phyloP scores from a whole-genome alignment of 1,140 invertebrate genomes.

The Calliopsis andreniformis region DNA sequence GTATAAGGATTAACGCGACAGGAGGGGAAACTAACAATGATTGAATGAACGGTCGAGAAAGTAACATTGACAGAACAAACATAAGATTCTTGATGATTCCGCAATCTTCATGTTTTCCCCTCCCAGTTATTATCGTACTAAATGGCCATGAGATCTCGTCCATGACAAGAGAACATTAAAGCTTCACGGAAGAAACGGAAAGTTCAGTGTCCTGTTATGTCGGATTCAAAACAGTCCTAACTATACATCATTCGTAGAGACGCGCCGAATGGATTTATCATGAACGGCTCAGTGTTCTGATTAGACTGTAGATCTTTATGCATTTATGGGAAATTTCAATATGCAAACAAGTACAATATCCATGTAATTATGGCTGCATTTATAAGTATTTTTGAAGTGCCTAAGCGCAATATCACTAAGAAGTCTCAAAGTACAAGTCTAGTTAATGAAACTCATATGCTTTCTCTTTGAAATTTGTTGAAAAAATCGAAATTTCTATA shows the following conservation, averaged over 20 bases:
- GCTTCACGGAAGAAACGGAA: not conserved
- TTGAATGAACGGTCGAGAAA: slow-evolving; percentile 42
- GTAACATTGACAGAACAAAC: slow-evolving; percentile 29
- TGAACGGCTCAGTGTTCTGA: too few species aligned
- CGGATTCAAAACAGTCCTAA: not conserved
- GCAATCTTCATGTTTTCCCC: slow-evolving; percentile 45
- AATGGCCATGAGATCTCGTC: not conserved
- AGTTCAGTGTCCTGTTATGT: not conserved
- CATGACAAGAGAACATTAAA: not conserved
- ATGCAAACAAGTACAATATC: too few species aligned
- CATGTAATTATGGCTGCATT: too few species aligned
- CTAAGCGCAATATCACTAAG: too few species aligned
- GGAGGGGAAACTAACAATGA: not conserved
- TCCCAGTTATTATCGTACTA: slow-evolving; percentile 24
- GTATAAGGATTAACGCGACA: slow-evolving; percentile 20
- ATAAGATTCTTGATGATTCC: slow-evolving; percentile 30
- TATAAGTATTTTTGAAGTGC: too few species aligned
- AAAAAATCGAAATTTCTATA: too few species aligned
- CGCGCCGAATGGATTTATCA: not conserved
- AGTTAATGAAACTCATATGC: too few species aligned
- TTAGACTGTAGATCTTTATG: too few species aligned
- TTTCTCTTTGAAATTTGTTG: too few species aligned
- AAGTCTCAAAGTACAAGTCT: too few species aligned
- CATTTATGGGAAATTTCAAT: too few species aligned
- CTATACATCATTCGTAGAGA: not conserved